These are phyloP conservation scores for Lipotes vexillifer DNA, from an alignment of 2,113 vertebrate genomes.

Conservation along the genomic window DNA sequence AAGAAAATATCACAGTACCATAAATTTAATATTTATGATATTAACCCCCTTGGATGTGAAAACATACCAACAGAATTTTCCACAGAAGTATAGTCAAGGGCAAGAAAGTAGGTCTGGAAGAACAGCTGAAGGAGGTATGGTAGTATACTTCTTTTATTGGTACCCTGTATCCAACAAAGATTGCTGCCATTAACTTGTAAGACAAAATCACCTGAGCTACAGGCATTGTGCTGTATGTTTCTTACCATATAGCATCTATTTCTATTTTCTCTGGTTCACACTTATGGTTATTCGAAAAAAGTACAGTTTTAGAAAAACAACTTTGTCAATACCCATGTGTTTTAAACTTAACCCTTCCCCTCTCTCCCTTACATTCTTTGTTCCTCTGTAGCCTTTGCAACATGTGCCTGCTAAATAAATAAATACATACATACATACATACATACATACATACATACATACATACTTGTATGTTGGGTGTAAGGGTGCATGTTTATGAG, in stretches of 20 bases:
- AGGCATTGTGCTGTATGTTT: not conserved
- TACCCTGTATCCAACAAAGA: not conserved
- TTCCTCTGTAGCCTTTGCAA: constrained; percentile 66
- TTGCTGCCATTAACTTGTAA: not conserved
- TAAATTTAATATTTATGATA: not conserved
- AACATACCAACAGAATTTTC: not conserved
- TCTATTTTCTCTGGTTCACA: not conserved
- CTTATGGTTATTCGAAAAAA: not conserved
- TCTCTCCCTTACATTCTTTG: constrained; percentile 59
- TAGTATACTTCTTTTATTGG: not conserved
- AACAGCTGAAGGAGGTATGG: not conserved
- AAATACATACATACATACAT: constrained; percentile 27
- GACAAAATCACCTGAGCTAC: not conserved
- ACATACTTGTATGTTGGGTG: constrained; percentile 44
- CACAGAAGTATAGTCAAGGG: not conserved
- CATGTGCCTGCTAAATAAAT: constrained; percentile 56
- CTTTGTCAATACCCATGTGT: not conserved
- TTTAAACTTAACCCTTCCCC: constrained; percentile 51
- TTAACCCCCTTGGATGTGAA: not conserved
- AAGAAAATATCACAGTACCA: not conserved
- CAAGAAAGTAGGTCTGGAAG: not conserved
- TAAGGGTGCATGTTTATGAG: constrained; percentile 78
- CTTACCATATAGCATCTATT: not conserved
- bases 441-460: not conserved
- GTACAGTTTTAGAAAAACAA: not conserved